Evolutionary conservation across 2,888 invertebrate genomes (phyloP).

Genomic region (Hypsopygia costalis): DNA sequence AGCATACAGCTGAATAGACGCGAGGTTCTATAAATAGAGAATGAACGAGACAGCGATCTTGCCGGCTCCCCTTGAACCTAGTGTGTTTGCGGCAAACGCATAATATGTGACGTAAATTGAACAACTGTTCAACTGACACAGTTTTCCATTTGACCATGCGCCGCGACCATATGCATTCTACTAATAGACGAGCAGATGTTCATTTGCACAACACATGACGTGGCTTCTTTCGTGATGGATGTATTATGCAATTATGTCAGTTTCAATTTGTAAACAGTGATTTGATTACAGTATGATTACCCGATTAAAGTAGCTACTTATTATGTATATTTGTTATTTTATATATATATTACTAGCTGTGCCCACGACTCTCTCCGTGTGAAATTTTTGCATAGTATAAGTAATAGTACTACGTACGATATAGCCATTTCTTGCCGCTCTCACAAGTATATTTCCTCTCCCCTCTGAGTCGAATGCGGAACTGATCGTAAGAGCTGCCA

Average conservation of each 20-base stretch:
- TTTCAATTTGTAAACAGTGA: conserved; percentile 27
- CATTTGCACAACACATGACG: conserved; percentile 37
- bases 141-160: conserved; percentile 71
- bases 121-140: conserved; percentile 74
- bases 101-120: conserved; percentile 65
- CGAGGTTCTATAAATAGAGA: conserved; percentile 74
- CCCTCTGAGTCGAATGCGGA: too few relatives aligned
- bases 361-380: too few relatives aligned
- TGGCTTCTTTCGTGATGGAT: conserved; percentile 23
- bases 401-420: too few relatives aligned
- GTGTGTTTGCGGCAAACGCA: conserved; percentile 55
- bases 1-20: conserved; percentile 71
- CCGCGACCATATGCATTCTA: conserved; percentile 61
- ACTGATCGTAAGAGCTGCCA: too few relatives aligned
- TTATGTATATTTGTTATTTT: too few relatives aligned
- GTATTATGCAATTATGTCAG: conserved; percentile 9
- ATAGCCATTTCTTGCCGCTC: too few relatives aligned
- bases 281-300: neutral
- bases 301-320: too few relatives aligned
- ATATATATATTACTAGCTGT: too few relatives aligned
- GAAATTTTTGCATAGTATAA: too few relatives aligned
- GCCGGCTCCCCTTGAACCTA: conserved; percentile 79
- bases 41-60: conserved; percentile 68
- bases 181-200: conserved; percentile 53
- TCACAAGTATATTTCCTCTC: too few relatives aligned